Evolutionary conservation across 2,797 vertebrate species (phyloP).

Genomic region (Pseudopleuronectes americanus): DNA sequence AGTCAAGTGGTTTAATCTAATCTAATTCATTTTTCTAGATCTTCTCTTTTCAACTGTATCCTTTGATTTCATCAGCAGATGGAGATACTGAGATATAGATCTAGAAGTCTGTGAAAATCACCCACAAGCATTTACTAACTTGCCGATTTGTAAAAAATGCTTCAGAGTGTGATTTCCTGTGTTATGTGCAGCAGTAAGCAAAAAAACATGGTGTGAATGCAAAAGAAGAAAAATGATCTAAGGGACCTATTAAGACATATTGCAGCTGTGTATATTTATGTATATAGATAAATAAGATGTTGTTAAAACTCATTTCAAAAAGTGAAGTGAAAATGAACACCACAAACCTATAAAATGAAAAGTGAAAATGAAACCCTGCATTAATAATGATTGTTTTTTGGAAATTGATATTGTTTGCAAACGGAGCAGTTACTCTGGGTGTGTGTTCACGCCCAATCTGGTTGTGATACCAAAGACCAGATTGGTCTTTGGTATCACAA

Average conservation of each 20-base stretch:
- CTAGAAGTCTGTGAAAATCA: no score
- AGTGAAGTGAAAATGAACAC: conserved; percentile 1
- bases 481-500: no score
- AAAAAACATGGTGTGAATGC: conserved; percentile 17
- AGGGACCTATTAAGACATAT: not conserved
- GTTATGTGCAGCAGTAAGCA: conserved; percentile 53
- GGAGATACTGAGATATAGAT: no score
- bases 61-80: no score
- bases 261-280: no score
- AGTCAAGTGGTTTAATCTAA: no score
- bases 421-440: not conserved
- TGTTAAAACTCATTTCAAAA: not conserved
- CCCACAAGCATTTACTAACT: conserved; percentile 13
- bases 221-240: conserved; percentile 6
- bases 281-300: not conserved
- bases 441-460: not conserved
- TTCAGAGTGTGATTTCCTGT: conserved; percentile 24
- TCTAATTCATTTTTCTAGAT: no score
- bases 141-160: conserved; percentile 49
- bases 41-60: no score
- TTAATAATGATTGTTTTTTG: not conserved
- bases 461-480: not conserved
- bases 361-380: conserved; percentile 1
- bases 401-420: not conserved
- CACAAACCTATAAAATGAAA: not conserved